phyloP scores from a whole-genome alignment of 2,888 invertebrate species.

The Pilophorus perplexus region DNA sequence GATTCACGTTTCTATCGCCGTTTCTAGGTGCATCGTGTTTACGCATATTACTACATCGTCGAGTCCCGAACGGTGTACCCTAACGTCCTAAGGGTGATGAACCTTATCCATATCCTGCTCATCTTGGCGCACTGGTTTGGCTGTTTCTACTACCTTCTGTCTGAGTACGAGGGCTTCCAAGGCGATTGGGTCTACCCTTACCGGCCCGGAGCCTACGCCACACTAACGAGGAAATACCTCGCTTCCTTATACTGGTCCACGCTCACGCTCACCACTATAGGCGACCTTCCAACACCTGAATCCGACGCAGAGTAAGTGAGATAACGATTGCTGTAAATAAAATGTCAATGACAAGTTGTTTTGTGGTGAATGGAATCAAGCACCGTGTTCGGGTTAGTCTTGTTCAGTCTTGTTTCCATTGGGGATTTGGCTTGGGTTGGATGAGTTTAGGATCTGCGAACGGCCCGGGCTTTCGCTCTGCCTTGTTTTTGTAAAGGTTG shows the following conservation, averaged over 20 bases:
- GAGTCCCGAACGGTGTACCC: slow-evolving; percentile 94
- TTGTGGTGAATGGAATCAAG: too few species aligned
- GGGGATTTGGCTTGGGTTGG: too few species aligned
- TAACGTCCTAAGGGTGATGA: slow-evolving; percentile 92
- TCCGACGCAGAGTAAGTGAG: slow-evolving; percentile 92
- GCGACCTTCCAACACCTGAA: slow-evolving; percentile 92
- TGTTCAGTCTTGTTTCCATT: too few species aligned
- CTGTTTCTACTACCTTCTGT: slow-evolving; percentile 92
- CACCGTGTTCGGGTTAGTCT: too few species aligned
- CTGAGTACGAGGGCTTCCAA: slow-evolving; percentile 75
- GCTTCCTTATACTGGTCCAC: slow-evolving; percentile 97
- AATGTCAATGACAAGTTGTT: too few species aligned
- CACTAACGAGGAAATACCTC: slow-evolving; percentile 86
- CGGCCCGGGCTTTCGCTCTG: too few species aligned
- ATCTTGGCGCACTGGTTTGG: slow-evolving; percentile 97
- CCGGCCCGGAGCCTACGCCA: slow-evolving; percentile 82
- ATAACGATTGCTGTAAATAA: too few species aligned
- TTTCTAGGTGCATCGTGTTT: slow-evolving; percentile 79
- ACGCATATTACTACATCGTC: slow-evolving; percentile 92
- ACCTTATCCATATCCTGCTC: slow-evolving; percentile 89
- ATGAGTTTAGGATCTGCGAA: too few species aligned
- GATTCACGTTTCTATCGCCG: too few species aligned
- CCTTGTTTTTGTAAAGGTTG: too few species aligned
- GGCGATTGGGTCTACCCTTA: slow-evolving; percentile 90
- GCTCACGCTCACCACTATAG: slow-evolving; percentile 90